Conservation (phyloP, 2,113 vertebrate species). For the Cynoglossus semilaevis region DNA sequence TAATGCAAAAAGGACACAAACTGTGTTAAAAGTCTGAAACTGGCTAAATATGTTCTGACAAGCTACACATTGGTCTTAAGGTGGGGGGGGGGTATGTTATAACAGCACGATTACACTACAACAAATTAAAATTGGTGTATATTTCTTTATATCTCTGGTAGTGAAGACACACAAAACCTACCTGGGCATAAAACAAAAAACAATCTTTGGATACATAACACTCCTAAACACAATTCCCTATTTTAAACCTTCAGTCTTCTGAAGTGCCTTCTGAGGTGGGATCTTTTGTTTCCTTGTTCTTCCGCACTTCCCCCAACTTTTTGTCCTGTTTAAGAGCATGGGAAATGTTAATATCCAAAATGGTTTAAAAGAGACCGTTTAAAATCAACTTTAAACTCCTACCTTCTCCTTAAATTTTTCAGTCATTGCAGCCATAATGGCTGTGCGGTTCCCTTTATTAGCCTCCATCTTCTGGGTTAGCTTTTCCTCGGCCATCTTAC, state of each 20-base stretch:
- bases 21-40: slow-evolving; percentile 54
- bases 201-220: slow-evolving; percentile 91
- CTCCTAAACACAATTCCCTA: slow-evolving; percentile 70
- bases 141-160: slow-evolving; percentile 69
- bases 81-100: slow-evolving; percentile 74
- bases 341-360: neutral
- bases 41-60: slow-evolving; percentile 58
- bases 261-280: slow-evolving; percentile 66
- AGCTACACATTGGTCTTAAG: slow-evolving; percentile 75
- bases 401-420: slow-evolving; percentile 98
- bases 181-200: slow-evolving; percentile 68
- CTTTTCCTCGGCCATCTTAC: slow-evolving; percentile 98
- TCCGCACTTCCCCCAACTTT: slow-evolving; percentile 93
- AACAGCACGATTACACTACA: slow-evolving; percentile 79
- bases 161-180: slow-evolving; percentile 77
- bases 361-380: neutral
- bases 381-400: neutral
- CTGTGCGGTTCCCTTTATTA: slow-evolving; percentile 94
- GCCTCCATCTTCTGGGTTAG: slow-evolving; percentile 98
- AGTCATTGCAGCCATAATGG: slow-evolving; percentile 91
- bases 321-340: slow-evolving; percentile 81
- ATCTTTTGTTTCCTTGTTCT: slow-evolving; percentile 97
- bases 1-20: slow-evolving; percentile 60
- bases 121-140: slow-evolving; percentile 72
- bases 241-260: slow-evolving; percentile 77